Base-by-base conservation (phyloP, 2,888 invertebrate genomes). In the Himalopsyche kuldschensis region DNA sequence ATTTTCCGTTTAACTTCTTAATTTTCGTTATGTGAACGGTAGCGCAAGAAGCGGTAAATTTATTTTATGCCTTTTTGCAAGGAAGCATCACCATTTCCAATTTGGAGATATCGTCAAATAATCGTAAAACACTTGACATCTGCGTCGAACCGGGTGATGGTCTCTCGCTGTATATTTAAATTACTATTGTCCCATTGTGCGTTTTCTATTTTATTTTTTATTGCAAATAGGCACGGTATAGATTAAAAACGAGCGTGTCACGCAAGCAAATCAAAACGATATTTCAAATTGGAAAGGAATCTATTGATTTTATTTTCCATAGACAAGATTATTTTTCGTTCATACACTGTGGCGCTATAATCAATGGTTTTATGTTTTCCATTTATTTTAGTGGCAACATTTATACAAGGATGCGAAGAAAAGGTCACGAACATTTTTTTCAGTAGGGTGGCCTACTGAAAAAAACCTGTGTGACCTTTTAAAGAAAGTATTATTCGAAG, bases 81-180 rank as follows among this genome's bases (percentile, higher is more conserved):
- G 46, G 48, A 20, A 31, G 47, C 27, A 79, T 47, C 46, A 69
- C 80, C 41, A 41, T 63, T 63, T 63, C 69, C 80, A 30, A 41
- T 41, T 76, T 75, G 48, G 48, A 35, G 75, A 76, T 81, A 47
- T 76, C 81, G 81, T 81, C 77, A 81, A 81, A 81, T 11, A 47
- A 76, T 76, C 81, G 81, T 81, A 81, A 81, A 81, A 35, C 24
- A 31, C 76, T 76, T 24, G 76, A 24, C 81, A 81, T 81, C 81
- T 81, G 81, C 27, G 27, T 41, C 41, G 41, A 41, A 41, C 15
- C 15, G 41, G 11, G 41, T 41, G 41, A 41, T 41, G 41, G 41
- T 41, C 41, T 41, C 41, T 41, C 41, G 41, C 41, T 41, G 41
- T 41, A 41, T 41, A 27, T 69, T 69, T 69, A 30, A 11, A 10